Evolutionary conservation across 1,140 invertebrate genomes (phyloP).

Genomic region (Thaumatotibia leucotreta): DNA sequence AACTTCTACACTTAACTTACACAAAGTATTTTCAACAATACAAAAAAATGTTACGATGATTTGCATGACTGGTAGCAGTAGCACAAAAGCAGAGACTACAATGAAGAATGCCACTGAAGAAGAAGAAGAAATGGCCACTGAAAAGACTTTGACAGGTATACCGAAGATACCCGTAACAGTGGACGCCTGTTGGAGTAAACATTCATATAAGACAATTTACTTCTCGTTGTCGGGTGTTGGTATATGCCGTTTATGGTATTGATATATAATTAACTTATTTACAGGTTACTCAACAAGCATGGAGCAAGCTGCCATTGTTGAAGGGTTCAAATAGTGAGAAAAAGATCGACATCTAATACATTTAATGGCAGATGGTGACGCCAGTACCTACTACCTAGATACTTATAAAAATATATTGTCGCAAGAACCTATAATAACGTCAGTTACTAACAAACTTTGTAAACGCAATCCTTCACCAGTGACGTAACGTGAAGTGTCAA

Average conservation of each 20-base stretch:
- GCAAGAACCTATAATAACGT: neutral
- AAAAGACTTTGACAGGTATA: neutral
- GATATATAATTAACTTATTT: too few relatives aligned
- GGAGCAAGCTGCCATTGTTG: conserved; percentile 56
- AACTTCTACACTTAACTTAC: neutral
- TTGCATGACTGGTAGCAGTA: neutral
- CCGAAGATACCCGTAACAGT: conserved; percentile 7
- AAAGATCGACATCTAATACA: conserved; percentile 33
- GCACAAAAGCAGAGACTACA: neutral
- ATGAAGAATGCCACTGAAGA: neutral
- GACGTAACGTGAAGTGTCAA: too few relatives aligned
- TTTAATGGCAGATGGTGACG: conserved; percentile 52
- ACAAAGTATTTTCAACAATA: neutral
- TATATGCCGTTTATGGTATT: too few relatives aligned
- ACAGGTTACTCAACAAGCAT: conserved; percentile 48
- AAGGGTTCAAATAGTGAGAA: conserved; percentile 44
- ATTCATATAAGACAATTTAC: conserved; percentile 41
- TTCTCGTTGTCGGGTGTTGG: conserved; percentile 32
- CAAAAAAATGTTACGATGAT: neutral
- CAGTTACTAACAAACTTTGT: too few relatives aligned
- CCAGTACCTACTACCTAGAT: too few relatives aligned
- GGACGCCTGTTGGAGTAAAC: conserved; percentile 35
- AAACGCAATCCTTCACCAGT: too few relatives aligned
- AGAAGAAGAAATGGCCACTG: neutral
- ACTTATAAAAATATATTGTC: conserved; percentile 30